phyloP scores from a whole-genome alignment of 1,140 invertebrate genomes.

The Catajapyx aquilonaris region DNA sequence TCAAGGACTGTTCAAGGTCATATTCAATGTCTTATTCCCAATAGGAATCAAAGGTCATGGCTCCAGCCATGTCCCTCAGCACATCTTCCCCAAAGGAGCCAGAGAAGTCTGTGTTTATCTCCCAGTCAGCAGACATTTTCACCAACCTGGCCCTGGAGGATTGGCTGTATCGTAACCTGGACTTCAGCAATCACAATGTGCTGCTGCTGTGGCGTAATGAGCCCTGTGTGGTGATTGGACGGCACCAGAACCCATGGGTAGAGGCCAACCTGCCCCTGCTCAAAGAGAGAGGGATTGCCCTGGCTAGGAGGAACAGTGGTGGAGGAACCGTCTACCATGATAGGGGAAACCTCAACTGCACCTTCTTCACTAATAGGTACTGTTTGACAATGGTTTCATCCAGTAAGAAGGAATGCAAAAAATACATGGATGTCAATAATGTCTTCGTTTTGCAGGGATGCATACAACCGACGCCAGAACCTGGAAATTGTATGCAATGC shows the following conservation, averaged over 20 bases:
- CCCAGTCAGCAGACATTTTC: conserved; percentile 70
- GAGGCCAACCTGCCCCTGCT: conserved; percentile 56
- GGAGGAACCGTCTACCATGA: conserved; percentile 95
- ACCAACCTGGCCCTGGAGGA: conserved; percentile 84
- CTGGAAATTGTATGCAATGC: conserved; percentile 61
- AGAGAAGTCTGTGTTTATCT: conserved; percentile 73
- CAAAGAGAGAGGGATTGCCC: conserved; percentile 33
- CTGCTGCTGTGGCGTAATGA: conserved; percentile 78
- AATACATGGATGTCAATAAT: no score
- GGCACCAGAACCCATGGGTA: conserved; percentile 91
- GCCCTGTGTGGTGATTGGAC: conserved; percentile 83
- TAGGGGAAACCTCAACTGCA: conserved; percentile 73
- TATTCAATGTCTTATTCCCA: not conserved
- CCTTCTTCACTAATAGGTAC: conserved; percentile 47
- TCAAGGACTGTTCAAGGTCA: not conserved
- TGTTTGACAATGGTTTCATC: not conserved
- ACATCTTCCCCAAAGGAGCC: conserved; percentile 3
- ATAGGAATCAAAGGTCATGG: not conserved
- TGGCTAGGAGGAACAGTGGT: conserved; percentile 81
- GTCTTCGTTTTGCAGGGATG: conserved; percentile 26
- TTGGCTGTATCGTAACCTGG: conserved; percentile 72
- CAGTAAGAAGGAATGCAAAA: no score
- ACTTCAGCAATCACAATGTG: conserved; percentile 59
- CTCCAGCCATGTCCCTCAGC: not conserved
- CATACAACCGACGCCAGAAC: conserved; percentile 66